Evolutionary conservation across 2,888 invertebrate genomes (phyloP).

Genomic region (Sinopyrophorus schimmeli): DNA sequence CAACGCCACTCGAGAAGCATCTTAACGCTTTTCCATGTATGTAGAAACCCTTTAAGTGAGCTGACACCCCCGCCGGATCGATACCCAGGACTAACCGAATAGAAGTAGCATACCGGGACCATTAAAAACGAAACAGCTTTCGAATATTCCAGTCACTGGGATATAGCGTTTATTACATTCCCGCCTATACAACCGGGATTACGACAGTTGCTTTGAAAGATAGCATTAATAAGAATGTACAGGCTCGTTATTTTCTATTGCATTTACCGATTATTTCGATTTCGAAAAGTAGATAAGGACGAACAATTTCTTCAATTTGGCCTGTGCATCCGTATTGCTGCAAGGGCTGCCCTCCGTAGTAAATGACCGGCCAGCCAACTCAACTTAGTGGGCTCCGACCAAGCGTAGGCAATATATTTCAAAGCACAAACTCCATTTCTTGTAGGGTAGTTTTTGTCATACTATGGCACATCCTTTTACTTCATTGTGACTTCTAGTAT

Average conservation of each 20-base stretch:
- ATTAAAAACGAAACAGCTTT: constrained; percentile 35
- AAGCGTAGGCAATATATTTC: constrained; percentile 45
- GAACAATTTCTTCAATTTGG: no score
- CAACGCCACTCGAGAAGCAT: constrained; percentile 9
- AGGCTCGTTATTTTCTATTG: constrained; percentile 27
- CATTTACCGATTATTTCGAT: constrained; percentile 19
- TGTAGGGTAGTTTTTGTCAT: constrained; percentile 47
- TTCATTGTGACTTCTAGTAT: constrained; percentile 45
- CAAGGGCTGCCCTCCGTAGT: constrained; percentile 13
- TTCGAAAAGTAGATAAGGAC: no score
- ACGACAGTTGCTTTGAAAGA: constrained; percentile 32
- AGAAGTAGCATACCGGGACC: constrained; percentile 33
- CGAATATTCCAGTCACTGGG: constrained; percentile 31
- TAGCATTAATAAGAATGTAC: constrained; percentile 32
- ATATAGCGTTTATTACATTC: constrained; percentile 28
- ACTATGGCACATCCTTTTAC: constrained; percentile 43
- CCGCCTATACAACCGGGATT: constrained; percentile 29
- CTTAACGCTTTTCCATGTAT: constrained; percentile 16
- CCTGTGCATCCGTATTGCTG: constrained; percentile 14
- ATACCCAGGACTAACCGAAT: constrained; percentile 34
- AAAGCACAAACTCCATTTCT: constrained; percentile 46
- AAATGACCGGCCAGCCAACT: constrained; percentile 17
- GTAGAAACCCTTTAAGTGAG: constrained; percentile 33
- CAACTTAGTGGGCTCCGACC: constrained; percentile 32
- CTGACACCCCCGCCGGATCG: constrained; percentile 35